A percentile compares a stretch with the other conserved stretches of the same genome.
Evolutionary conservation across 2,113 vertebrate genomes (phyloP).

Genomic region (Pluvianellus socialis): DNA sequence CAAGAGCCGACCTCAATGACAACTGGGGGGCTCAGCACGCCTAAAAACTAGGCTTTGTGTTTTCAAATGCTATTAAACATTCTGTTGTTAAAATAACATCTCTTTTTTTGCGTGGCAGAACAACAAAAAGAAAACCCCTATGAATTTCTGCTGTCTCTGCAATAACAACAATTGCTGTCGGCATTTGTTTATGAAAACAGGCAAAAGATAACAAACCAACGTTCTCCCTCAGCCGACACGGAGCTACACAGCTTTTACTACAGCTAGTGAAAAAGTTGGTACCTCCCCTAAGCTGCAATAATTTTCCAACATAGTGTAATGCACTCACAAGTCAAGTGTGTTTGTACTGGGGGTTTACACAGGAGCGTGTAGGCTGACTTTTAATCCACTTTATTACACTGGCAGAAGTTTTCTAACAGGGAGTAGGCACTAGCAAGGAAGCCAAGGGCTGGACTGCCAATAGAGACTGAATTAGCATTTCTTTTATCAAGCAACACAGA

Average conservation of each 20-base stretch:
- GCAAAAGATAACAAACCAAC: conserved; percentile 5
- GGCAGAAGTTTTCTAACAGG: background rate
- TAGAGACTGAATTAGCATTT: background rate
- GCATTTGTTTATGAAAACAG: conserved; percentile 37
- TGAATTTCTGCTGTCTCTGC: conserved; percentile 32
- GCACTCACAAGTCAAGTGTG: background rate
- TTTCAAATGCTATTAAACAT: conserved; percentile 30
- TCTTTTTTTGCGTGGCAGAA: background rate
- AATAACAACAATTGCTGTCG: background rate
- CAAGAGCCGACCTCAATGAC: background rate
- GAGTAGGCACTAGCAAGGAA: background rate
- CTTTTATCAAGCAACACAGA: background rate
- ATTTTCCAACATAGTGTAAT: background rate
- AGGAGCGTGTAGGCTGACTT: background rate
- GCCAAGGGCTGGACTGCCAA: background rate
- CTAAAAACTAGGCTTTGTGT: background rate
- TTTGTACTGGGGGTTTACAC: background rate
- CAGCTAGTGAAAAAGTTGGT: background rate
- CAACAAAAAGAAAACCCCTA: background rate
- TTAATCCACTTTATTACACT: background rate
- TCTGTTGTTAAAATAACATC: conserved; percentile 1
- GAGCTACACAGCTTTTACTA: background rate
- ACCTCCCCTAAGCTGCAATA: background rate
- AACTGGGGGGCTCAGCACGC: background rate
- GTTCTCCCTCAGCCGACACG: background rate